A percentile compares a stretch with the other conserved stretches of the same genome.
phyloP scores from a whole-genome alignment of 2,888 invertebrate genomes.

The Fragum sueziense region DNA sequence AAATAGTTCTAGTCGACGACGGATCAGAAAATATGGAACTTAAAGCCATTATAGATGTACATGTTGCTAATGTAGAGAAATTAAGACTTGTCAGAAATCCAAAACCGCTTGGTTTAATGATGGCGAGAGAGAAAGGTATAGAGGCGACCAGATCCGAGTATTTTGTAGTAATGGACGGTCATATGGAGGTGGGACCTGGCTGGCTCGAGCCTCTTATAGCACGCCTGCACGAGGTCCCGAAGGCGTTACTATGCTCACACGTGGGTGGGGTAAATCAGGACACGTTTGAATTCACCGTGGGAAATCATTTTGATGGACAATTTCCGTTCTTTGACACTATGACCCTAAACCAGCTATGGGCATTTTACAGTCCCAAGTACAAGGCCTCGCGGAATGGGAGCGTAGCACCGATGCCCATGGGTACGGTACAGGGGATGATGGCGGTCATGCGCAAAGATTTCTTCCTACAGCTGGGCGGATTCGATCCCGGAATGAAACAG shows the following conservation, averaged over 20 bases:
- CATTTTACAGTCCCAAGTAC: conserved; percentile 30
- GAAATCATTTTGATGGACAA: conserved; percentile 25
- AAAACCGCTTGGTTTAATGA: conserved; percentile 42
- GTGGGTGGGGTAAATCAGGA: conserved; percentile 50
- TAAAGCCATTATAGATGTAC: conserved; percentile 32
- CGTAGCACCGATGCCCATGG: conserved; percentile 41
- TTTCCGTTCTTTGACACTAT: conserved; percentile 37
- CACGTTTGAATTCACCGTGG: conserved; percentile 26
- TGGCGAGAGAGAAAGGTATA: conserved; percentile 50
- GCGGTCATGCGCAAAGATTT: conserved; percentile 54
- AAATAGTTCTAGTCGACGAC: conserved; percentile 59
- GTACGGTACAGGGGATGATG: conserved; percentile 55
- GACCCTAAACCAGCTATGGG: conserved; percentile 46
- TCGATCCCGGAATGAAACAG: conserved; percentile 60
- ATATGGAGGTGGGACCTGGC: conserved; percentile 50
- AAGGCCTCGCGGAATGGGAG: conserved; percentile 33
- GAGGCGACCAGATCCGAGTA: conserved; percentile 39
- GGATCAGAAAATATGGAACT: conserved; percentile 37
- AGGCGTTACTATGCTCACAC: conserved; percentile 23
- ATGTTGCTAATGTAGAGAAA: conserved; percentile 36
- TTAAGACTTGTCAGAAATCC: conserved; percentile 29
- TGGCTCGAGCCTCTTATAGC: conserved; percentile 49
- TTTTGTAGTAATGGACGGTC: conserved; percentile 52
- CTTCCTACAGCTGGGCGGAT: conserved; percentile 58
- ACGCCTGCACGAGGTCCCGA: conserved; percentile 39